Evolutionary conservation across 2,113 vertebrate genomes (phyloP), one percentile per base, ranked within the genome.

Genomic region (Rhegmatorhina hoffmannsi): DNA sequence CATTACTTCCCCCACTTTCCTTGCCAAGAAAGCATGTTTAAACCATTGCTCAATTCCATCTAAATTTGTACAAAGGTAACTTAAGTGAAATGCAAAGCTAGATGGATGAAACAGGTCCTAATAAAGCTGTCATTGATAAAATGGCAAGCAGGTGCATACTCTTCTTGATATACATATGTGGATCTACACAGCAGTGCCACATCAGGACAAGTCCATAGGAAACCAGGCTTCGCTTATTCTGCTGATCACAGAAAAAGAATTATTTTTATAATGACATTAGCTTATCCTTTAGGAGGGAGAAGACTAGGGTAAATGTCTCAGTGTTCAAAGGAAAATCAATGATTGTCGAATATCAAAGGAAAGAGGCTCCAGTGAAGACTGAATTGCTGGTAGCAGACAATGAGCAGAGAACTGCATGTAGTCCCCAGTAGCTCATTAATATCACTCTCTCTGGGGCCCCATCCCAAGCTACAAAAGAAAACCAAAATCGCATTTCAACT

Each of bases 321-420:
- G 13, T 67, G 76, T 90, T 94, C 87, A 93, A 95, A 96, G 90
- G 84, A 80, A 94, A 95, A 95, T 92, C 95, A 95, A 36, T 92
- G 79, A 80, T 88, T 0, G 0, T 77, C 44, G 72, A 90, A 83
- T 95, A 96, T 90, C 92, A 96, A 90, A 95, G 68, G 50, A 53
- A 84, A 67, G 59, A 91, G 63, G 64, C 46, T 95, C 72, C 47
- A 94, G 64, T 74, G 47, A 90, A 84, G 85, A 78, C 38, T 79
- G 83, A 92, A 90, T 47, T 85, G 78, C 85, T 94, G 92, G 44
- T 93, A 95, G 76, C 64, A 93, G 92, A 93, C 88, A 96, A 87
- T 84, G 56, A 95, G 79, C 64, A 89, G 82, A 74, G 33, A 60
- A 31, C 79, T 80, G 69, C 7, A 1, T 81, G 72, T 74, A 86